phyloP scores from a whole-genome alignment of 92 coral and sea anemone genomes.

The Diadumene lineata region DNA sequence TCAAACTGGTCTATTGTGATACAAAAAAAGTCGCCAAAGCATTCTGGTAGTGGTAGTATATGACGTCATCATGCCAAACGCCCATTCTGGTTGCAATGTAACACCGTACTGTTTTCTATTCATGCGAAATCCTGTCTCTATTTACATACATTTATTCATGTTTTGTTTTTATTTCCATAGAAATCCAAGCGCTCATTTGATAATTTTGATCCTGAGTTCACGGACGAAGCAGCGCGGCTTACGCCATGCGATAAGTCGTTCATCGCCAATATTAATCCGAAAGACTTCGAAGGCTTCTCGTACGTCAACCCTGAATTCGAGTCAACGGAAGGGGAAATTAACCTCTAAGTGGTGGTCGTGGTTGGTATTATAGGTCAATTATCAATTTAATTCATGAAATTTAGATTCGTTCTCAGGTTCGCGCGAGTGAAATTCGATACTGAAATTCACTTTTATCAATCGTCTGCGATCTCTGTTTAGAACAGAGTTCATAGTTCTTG shows the following conservation, averaged over 20 bases:
- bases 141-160: no score
- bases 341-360: constrained; percentile 37
- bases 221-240: constrained; percentile 98
- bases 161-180: constrained; percentile 33
- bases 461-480: background rate
- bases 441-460: background rate
- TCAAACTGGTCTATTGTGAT: no score
- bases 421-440: background rate
- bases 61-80: no score
- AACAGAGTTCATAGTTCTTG: no score
- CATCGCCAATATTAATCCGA: constrained; percentile 96
- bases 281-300: constrained; percentile 93
- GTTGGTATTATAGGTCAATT: background rate
- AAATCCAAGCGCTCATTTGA: constrained; percentile 99
- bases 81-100: no score
- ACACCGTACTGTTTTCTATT: no score
- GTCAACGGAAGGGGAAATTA: constrained; percentile 49
- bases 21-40: no score
- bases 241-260: constrained; percentile 99
- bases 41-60: no score
- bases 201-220: constrained; percentile 98
- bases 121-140: no score
- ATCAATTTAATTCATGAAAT: background rate
- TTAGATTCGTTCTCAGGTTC: background rate
- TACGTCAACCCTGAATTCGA: constrained; percentile 85